Evolutionary conservation across 1,140 invertebrate species (phyloP), one percentile per base, ranked within the genome.

Genomic region (Oreohelix idahoensis): DNA sequence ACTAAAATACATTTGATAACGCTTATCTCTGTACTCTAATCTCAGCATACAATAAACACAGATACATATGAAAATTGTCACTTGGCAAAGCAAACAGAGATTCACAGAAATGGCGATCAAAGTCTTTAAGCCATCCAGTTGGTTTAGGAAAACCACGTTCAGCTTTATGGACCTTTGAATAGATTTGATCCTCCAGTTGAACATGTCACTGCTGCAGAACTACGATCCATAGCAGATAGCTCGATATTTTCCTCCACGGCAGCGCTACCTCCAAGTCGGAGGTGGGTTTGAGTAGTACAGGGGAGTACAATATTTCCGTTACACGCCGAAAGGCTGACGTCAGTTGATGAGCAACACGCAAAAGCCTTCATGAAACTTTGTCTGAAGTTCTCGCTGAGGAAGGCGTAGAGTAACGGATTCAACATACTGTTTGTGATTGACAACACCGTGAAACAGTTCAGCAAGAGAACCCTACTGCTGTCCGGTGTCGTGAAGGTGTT

Each of bases 231-330:
- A 17, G 70, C 76, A 26, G 83, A 84, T 42, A 86, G 51, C 71
- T 86, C 86, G 51, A 85, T 79, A 53, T 76, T 69, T 38, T 86
- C 84, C 45, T 84, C 85, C 0, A 74, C 63, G 26, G 82, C 83
- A 51, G 71, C 42, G 29, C 20, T 83, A 36, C 63, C 71, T 39
- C 45, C 77, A 66, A 49, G 66, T 23, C 75, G 73, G 15, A 51
- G 76, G 70, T 81, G 79, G 26, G 42, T 84, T 66, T 84, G 81
- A 45, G 79, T 86, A 42, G 63, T 84, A 39, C 75, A 93, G 0
- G 96, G 97, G 87, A 97, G 97, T 38, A 98, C 95, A 86, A 96
- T 97, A 91, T 98, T 98, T 90, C 98, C 97, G 73, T 96, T 94
- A 86, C 97, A 96, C 15, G 97, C 92, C 11, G 85, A 84, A 70